Conservation (phyloP, 2,888 invertebrate genomes). For the Cheilosia soror region DNA sequence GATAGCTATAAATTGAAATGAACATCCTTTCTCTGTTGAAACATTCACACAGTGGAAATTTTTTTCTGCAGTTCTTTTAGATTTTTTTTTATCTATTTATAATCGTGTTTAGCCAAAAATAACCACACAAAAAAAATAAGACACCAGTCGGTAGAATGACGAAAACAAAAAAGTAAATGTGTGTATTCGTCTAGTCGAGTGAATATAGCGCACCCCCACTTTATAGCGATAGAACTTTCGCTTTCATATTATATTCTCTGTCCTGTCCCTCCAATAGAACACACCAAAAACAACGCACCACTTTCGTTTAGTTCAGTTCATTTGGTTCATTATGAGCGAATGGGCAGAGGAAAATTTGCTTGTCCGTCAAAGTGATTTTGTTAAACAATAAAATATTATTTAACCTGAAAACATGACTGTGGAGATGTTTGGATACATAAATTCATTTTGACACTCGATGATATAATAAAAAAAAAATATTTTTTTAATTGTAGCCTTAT, state of each 20-base stretch:
- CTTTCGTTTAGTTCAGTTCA: conserved; percentile 62
- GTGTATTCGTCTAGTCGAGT: conserved; percentile 41
- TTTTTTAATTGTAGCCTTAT: conserved; percentile 47
- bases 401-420: conserved; percentile 49
- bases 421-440: conserved; percentile 34
- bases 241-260: conserved; percentile 27
- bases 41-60: conserved; percentile 22
- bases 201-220: conserved; percentile 61
- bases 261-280: conserved; percentile 40
- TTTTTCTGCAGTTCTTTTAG: conserved; percentile 31
- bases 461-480: conserved; percentile 5
- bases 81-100: conserved; percentile 51
- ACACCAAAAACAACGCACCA: conserved; percentile 48
- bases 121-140: conserved; percentile 30
- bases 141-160: conserved; percentile 34
- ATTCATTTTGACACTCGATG: not conserved
- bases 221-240: conserved; percentile 45
- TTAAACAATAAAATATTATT: conserved; percentile 12
- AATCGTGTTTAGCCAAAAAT: conserved; percentile 50
- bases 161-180: conserved; percentile 22
- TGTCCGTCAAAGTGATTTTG: conserved; percentile 16
- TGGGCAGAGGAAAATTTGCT: conserved; percentile 33
- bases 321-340: conserved; percentile 63
- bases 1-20: conserved; percentile 8
- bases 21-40: conserved; percentile 15